These are phyloP conservation scores for Trichacis sp. DNA, from an alignment of 2,888 invertebrate species.

Conservation along the genomic window DNA sequence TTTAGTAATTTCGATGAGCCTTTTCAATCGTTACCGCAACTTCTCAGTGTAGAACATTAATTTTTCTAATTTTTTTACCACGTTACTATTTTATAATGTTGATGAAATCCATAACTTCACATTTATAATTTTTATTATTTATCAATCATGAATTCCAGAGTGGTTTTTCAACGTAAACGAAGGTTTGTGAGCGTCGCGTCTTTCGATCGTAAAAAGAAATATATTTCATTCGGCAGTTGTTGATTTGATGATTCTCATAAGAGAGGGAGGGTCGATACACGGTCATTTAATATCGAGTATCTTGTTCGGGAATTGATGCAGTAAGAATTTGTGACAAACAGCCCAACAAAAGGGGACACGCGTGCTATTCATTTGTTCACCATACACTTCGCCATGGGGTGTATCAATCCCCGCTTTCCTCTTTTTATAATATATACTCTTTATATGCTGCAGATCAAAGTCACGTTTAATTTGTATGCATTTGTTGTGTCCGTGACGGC, in stretches of 20 bases:
- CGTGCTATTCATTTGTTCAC: slow-evolving; percentile 43
- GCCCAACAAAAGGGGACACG: slow-evolving; percentile 43
- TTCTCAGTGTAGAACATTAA: too few species aligned
- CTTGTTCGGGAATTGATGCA: slow-evolving; percentile 36
- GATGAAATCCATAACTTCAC: too few species aligned
- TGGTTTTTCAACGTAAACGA: too few species aligned
- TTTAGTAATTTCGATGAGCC: too few species aligned
- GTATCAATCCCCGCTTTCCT: slow-evolving; percentile 35
- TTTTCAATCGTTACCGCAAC: too few species aligned
- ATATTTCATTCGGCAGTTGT: background rate
- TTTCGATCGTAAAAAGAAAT: too few species aligned
- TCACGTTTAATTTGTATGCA: slow-evolving; percentile 32
- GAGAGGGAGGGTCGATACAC: background rate
- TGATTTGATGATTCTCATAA: slow-evolving; percentile 3
- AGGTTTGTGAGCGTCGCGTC: too few species aligned
- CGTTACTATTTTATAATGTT: too few species aligned
- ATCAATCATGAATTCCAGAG: too few species aligned
- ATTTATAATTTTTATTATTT: too few species aligned
- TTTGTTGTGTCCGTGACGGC: slow-evolving; percentile 9
- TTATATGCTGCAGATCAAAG: slow-evolving; percentile 31
- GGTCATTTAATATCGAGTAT: slow-evolving; percentile 31
- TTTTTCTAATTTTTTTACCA: too few species aligned
- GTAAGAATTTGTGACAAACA: slow-evolving; percentile 45
- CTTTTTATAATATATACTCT: slow-evolving; percentile 29
- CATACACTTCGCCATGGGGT: slow-evolving; percentile 40